Evolutionary conservation across 2,888 invertebrate species (phyloP), one percentile per base, ranked within the genome.

Genomic region (Ophion ventricosus): DNA sequence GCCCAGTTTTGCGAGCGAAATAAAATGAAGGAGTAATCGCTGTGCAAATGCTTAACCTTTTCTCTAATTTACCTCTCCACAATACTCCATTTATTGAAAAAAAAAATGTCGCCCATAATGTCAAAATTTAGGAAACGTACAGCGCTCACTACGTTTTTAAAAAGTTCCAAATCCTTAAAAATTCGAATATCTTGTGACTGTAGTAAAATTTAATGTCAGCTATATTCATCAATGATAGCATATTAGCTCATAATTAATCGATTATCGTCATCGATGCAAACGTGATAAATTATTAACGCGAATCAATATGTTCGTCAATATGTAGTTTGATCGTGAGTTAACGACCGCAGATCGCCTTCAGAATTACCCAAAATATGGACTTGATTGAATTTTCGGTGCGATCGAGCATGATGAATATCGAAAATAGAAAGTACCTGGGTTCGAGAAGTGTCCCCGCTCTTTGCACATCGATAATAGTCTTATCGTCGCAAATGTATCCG

Each of bases 381-480:
- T 23, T 54, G 17, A 29, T 54, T 29, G 8, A 7, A 17, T 26
- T 57, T 57, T 35, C 35, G 7, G 10, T 20, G 23, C 10, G 20
- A 43, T 25, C 2, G 14, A 8, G 20, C 3, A 8, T 43, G 23
- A 59, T 73, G 10, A 64, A 64, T 35, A 17, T 2, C 23, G 25
- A 14, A 59, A 59, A 59, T 72, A 25, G 11, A 35, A 23, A 43
- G 20, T 29, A 20, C n/a, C 63, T 43, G 26, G 26, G 1, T 25
- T 49, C 7, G 7, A 63, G 63, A 29, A 43, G 43, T 43, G 43
- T 2, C n/a, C 3, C 25, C 49, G 29, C 4, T 5, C 26, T 26
- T 63, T n/a, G 25, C 43, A 43, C 43, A 43, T 11, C 4, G 20
- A 76, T 81, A 63, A 70, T 23, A 72, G 11, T 25, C 29, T 56